A percentile compares a stretch with the other conserved stretches of the same genome.
Evolutionary conservation across 1,140 invertebrate genomes (phyloP).

Genomic region (Drosophila sturtevanti): DNA sequence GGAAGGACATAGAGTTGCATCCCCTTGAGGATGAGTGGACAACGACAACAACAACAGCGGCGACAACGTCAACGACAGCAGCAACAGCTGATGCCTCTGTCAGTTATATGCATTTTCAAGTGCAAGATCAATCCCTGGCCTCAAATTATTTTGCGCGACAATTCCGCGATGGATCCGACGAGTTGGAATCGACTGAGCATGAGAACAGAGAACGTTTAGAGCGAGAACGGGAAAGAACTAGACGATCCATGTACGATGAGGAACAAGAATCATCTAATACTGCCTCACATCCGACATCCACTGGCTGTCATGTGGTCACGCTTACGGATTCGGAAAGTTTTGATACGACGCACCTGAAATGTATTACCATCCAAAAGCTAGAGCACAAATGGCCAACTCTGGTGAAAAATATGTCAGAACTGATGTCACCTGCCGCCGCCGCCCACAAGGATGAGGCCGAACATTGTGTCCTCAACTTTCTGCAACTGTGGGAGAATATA

Average conservation of each 20-base stretch:
- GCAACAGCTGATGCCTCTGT: constrained; percentile 51
- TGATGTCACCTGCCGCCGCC: constrained; percentile 83
- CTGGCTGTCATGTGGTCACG: constrained; percentile 87
- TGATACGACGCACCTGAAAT: constrained; percentile 92
- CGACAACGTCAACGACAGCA: constrained; percentile 12
- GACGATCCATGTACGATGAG: constrained; percentile 31
- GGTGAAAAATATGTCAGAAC: constrained; percentile 86
- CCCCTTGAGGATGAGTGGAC: constrained; percentile 87
- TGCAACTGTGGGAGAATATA: constrained; percentile 94
- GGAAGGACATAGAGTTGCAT: constrained; percentile 92
- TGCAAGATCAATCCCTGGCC: constrained; percentile 69
- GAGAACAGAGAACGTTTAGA: constrained; percentile 4
- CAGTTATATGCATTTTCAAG: constrained; percentile 72
- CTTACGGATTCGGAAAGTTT: constrained; percentile 90
- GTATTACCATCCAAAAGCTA: constrained; percentile 91
- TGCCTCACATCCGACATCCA: constrained; percentile 35
- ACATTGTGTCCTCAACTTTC: constrained; percentile 90
- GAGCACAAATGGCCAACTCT: constrained; percentile 92
- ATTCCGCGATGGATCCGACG: constrained; percentile 48
- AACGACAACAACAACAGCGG: constrained; percentile 38
- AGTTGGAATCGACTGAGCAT: not conserved
- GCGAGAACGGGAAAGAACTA: constrained; percentile 20
- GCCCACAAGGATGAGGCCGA: constrained; percentile 84
- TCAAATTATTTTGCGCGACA: constrained; percentile 80
- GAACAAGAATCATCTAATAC: constrained; percentile 22